A percentile compares a stretch with the other conserved stretches of the same genome.
Evolutionary conservation across 2,113 vertebrate genomes (phyloP).

Genomic region (Pagrus major): DNA sequence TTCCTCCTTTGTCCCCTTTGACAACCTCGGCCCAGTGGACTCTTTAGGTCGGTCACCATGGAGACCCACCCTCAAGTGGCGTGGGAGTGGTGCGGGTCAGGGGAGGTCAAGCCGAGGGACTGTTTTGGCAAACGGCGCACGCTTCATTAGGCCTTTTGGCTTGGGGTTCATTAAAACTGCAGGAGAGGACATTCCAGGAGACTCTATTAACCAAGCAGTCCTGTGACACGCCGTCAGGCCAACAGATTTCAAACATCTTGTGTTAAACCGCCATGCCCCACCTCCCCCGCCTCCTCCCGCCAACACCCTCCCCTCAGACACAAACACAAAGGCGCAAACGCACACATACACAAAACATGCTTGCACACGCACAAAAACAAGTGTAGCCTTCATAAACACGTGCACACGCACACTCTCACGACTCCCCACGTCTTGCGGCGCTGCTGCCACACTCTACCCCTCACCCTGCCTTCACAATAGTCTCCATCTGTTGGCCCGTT

Average conservation of each 20-base stretch:
- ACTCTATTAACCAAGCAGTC: constrained; percentile 81
- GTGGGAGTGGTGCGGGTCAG: constrained; percentile 69
- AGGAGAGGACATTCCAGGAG: constrained; percentile 84
- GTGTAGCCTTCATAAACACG: constrained; percentile 41
- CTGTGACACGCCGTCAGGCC: constrained; percentile 68
- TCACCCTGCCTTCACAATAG: constrained; percentile 75
- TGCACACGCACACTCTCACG: constrained; percentile 31
- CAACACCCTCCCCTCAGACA: neutral
- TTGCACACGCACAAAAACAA: constrained; percentile 56
- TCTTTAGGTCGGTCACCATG: constrained; percentile 73
- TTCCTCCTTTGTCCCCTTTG: constrained; percentile 57
- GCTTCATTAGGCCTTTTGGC: constrained; percentile 85
- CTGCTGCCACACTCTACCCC: constrained; percentile 32
- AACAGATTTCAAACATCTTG: constrained; percentile 81
- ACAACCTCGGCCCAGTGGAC: constrained; percentile 57
- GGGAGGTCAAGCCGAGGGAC: constrained; percentile 73
- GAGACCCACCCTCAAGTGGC: constrained; percentile 71
- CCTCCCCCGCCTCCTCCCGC: neutral
- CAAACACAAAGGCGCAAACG: constrained; percentile 40
- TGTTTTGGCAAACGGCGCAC: constrained; percentile 80
- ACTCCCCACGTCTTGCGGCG: constrained; percentile 32
- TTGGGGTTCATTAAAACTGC: constrained; percentile 85
- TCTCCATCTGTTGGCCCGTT: constrained; percentile 82
- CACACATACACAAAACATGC: constrained; percentile 43
- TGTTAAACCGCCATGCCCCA: constrained; percentile 59